Base-by-base conservation (phyloP, 2,888 invertebrate genomes). In the Chrysolina haemoptera region DNA sequence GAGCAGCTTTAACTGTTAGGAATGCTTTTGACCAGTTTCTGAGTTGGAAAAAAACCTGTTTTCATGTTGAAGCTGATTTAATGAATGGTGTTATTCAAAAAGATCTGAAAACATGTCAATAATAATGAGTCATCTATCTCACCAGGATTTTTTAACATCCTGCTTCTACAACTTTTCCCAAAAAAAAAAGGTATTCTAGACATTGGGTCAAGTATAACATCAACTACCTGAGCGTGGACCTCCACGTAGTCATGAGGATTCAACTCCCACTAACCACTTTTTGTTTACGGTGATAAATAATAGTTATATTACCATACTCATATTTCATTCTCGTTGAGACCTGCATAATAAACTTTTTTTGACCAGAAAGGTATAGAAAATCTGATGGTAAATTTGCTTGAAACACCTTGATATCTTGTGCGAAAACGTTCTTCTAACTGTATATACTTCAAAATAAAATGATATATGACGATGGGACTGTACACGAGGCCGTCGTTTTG, bases 231-330 rank as follows among this genome's bases (percentile, higher is more conserved):
- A 50, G 18, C 11, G 8, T 50, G 18, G 18, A 50, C 50, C 9
- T 14, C 1, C 50, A 18, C 18, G 50, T 50, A 18, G 50, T n/a
- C n/a, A 50, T 50, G 18, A 16, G 9, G 6, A 16, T 18, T 8
- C 18, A 46, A 50, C 50, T 16, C n/a, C n/a, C 50, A n/a, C 50
- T 50, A 43, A 12, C 50, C 50, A 50, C 50, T 16, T n/a, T 50
- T 50, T 50, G 50, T 50, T 50, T 18, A 18, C 8, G 50, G 18
- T 9, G 3, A 50, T 50, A 50, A 50, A 50, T 50, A 50, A 50
- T 18, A 50, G 50, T 50, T 50, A 50, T 50, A 18, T 50, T 50
- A 50, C 50, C 50, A 50, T 50, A 50, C 50, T 16, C n/a, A 50
- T 18, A 50, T 50, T 50, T 50, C 50, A 50, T 18, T 16, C 50